A percentile compares a stretch with the other conserved stretches of the same genome.
These are phyloP conservation scores for Drosophila helvetica DNA, from an alignment of 2,888 invertebrate genomes.

Conservation along the genomic window DNA sequence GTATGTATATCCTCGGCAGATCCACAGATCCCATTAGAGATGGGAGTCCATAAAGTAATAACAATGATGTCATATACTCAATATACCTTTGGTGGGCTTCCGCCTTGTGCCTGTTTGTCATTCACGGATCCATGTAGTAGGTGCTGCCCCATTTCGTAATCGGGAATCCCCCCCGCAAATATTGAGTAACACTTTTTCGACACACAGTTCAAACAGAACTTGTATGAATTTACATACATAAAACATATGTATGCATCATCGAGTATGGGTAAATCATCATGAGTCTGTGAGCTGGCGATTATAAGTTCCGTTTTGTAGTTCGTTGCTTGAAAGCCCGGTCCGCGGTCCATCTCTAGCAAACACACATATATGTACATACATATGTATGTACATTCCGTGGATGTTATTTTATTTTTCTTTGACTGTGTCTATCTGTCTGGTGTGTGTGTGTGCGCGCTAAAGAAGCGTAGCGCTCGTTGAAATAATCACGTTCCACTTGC, in stretches of 20 bases:
- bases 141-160: neutral
- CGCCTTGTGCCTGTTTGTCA: neutral
- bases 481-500: slow-evolving; percentile 83
- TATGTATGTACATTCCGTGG: slow-evolving; percentile 13
- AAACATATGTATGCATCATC: neutral
- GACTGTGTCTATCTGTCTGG: neutral
- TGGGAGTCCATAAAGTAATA: neutral
- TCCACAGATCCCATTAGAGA: neutral
- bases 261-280: neutral
- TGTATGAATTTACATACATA: neutral
- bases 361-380: neutral
- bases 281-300: neutral
- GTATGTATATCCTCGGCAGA: no score
- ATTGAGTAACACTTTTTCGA: neutral
- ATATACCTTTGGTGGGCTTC: neutral
- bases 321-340: neutral
- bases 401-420: slow-evolving; percentile 38
- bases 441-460: slow-evolving; percentile 31
- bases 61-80: neutral
- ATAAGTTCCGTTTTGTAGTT: neutral
- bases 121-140: no score
- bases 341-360: neutral
- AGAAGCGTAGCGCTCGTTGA: slow-evolving; percentile 65
- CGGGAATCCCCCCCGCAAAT: neutral
- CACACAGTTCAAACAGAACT: neutral